Conservation (phyloP, 2,888 invertebrate species). For the Kuschelorhynchus macadamiae region DNA sequence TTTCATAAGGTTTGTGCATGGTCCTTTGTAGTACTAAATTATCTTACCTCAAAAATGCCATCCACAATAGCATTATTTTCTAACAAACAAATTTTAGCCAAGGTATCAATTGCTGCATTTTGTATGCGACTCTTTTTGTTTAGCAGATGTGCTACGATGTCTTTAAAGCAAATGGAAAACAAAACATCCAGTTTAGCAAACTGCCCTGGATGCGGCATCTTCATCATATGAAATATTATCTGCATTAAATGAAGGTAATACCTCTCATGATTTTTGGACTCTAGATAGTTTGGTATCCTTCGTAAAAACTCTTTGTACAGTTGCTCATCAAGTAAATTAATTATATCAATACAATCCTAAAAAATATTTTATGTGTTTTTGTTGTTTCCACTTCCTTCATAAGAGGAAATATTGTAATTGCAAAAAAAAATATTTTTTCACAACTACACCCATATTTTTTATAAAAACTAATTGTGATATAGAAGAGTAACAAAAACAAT, state of each 20-base stretch:
- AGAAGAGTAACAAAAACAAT: no score
- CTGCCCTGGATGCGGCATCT: constrained; percentile 47
- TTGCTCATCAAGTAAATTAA: constrained; percentile 51
- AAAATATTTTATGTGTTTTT: constrained; percentile 24
- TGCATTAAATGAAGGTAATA: constrained; percentile 52
- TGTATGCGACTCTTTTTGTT: constrained; percentile 47
- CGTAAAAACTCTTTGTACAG: constrained; percentile 53
- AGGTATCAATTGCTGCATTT: constrained; percentile 47
- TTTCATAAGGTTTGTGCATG: no score
- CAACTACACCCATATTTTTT: no score
- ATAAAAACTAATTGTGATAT: no score
- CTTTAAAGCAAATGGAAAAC: constrained; percentile 49
- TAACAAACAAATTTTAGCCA: constrained; percentile 50
- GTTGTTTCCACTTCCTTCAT: no score
- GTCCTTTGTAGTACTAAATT: no score
- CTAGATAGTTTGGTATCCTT: constrained; percentile 52
- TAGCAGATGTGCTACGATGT: constrained; percentile 52
- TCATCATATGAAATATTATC: constrained; percentile 47
- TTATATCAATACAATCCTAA: constrained; percentile 54
- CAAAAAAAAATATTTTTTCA: no score
- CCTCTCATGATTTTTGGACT: constrained; percentile 52
- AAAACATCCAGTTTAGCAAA: constrained; percentile 51
- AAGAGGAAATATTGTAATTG: no score
- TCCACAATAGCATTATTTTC: constrained; percentile 49
- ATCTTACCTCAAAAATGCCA: constrained; percentile 51